Percentiles rank a stretch among this genome's conserved stretches.
Conservation (phyloP, 2,888 invertebrate species). For the Phengaris alcon region DNA sequence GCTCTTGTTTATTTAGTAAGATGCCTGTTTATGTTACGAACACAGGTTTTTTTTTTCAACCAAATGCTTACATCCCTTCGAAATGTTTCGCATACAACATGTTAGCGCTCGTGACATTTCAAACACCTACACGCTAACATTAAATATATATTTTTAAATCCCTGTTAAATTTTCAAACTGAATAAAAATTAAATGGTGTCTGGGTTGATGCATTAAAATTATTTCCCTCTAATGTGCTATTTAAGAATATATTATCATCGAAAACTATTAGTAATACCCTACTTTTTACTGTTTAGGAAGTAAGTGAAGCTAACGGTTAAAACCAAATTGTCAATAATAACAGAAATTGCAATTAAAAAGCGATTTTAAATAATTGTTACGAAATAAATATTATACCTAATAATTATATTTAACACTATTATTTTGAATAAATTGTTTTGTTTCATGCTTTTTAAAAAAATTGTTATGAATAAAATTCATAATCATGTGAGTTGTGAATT, state of each 20-base stretch:
- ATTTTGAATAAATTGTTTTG: not conserved
- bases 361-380: not conserved
- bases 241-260: constrained; percentile 29
- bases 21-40: no score
- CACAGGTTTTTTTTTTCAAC: no score
- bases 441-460: not conserved
- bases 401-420: not conserved
- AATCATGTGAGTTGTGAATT: constrained; percentile 7
- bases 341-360: not conserved
- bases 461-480: constrained; percentile 14
- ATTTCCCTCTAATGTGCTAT: constrained; percentile 14
- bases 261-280: constrained; percentile 19
- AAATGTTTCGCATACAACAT: no score
- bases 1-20: no score
- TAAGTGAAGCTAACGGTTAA: not conserved
- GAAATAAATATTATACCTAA: not conserved
- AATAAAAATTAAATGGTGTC: not conserved
- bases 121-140: no score
- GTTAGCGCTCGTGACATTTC: no score
- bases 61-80: no score
- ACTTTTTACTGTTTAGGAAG: not conserved
- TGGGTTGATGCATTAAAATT: not conserved
- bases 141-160: not conserved
- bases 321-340: constrained; percentile 6
- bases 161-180: not conserved